Evolutionary conservation across 2,797 vertebrate species (phyloP).

Genomic region (Loriculus beryllinus): DNA sequence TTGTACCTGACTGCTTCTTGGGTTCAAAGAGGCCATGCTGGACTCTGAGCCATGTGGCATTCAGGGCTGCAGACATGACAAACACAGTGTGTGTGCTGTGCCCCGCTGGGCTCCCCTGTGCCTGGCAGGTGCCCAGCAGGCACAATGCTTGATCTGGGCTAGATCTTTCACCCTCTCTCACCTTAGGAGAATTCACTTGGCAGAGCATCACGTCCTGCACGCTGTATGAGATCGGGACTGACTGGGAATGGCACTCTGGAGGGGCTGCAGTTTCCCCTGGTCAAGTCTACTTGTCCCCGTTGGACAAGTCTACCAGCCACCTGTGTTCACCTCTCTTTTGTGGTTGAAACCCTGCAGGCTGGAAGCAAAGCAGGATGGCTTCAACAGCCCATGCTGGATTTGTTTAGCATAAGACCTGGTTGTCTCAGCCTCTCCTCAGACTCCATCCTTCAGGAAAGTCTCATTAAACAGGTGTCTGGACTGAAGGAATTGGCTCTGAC

Average conservation of each 20-base stretch:
- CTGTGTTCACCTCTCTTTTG: not conserved
- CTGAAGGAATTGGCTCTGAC: not conserved
- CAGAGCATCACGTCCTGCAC: not conserved
- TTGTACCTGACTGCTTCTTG: fast-evolving
- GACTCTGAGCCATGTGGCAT: fast-evolving
- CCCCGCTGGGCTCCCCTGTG: not conserved
- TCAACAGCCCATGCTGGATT: not conserved
- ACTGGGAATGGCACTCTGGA: fast-evolving
- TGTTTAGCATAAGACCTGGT: not conserved
- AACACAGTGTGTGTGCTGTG: not conserved
- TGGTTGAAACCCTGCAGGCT: not conserved
- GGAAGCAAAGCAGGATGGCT: not conserved
- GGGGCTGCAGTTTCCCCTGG: not conserved
- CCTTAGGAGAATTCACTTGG: not conserved
- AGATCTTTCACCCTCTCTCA: not conserved
- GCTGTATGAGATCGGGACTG: not conserved
- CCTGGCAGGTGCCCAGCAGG: not conserved
- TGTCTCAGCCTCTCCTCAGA: not conserved
- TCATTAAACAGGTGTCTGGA: not conserved
- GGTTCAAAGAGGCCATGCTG: not conserved
- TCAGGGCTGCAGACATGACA: not conserved
- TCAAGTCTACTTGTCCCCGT: too few species aligned
- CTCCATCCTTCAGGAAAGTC: not conserved
- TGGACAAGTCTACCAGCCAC: not conserved
- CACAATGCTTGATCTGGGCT: not conserved